Percentiles rank a stretch among this genome's conserved stretches.
Conservation (phyloP, 2,113 vertebrate genomes). For the Saimiri boliviensis region DNA sequence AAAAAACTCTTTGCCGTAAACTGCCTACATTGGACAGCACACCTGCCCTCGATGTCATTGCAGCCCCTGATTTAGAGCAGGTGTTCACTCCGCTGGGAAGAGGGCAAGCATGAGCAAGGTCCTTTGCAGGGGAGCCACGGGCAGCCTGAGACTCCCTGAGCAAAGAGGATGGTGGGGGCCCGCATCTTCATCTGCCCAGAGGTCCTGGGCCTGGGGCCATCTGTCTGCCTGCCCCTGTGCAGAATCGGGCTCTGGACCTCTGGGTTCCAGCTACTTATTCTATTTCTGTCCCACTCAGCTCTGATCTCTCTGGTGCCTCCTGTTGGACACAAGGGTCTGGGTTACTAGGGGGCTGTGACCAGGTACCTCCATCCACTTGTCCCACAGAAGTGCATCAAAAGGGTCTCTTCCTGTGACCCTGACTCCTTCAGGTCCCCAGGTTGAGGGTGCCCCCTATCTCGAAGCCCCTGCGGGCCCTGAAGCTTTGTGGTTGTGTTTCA, state of each 20-base stretch:
- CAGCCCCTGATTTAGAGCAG: neutral
- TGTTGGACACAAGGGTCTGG: neutral
- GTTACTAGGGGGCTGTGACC: neutral
- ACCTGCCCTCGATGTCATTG: neutral
- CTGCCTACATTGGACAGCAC: neutral
- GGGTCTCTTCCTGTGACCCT: neutral
- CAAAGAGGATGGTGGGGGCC: neutral
- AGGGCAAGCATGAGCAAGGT: neutral
- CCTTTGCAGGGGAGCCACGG: neutral
- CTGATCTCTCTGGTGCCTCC: neutral
- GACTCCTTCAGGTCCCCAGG: neutral
- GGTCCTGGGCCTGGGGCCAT: neutral
- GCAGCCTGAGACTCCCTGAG: neutral
- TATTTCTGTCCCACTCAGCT: neutral
- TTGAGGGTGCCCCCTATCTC: neutral
- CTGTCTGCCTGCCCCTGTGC: no score
- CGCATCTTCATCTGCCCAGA: neutral
- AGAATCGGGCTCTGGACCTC: neutral
- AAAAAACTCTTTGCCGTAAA: slow-evolving; percentile 70
- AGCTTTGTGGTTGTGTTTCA: slow-evolving; percentile 79
- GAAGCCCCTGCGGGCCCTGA: neutral
- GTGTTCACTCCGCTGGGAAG: neutral
- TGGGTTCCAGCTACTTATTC: neutral
- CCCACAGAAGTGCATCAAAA: neutral
- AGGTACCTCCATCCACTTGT: neutral